Evolutionary conservation across 2,797 vertebrate genomes (phyloP), one percentile per base, ranked within the genome.

Genomic region (Sebastes goodei): DNA sequence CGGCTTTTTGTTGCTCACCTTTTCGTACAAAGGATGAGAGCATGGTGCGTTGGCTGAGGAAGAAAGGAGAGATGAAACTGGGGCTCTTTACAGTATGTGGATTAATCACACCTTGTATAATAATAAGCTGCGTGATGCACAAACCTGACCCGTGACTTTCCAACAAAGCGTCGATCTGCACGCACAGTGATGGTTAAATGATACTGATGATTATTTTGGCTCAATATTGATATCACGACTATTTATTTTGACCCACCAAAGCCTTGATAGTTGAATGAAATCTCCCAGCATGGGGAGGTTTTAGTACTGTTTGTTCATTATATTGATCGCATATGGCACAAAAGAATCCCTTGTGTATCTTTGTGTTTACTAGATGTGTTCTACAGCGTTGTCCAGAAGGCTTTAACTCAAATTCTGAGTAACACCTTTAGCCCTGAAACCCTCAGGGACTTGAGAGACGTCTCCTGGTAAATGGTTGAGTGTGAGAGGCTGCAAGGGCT

Each of bases 1-100:
- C 67, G 4, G 65, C 61, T 80, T 77, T 87, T 81, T 77, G 85
- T 78, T 63, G 59, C 74, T 78, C 61, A 53, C 55, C 25, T 67
- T 74, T 71, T 74, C 52, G 30, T 30, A 67, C 32, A 83, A 80
- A 74, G 49, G 73, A 72, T 33, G 32, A 61, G 74, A 82, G 53
- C 52, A 30, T 52, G 2, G 8, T 73, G 82, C 72, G 60, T 27
- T 32, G 42, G 64, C 11, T 4, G 46, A 25, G 10, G 30, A 63
- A 80, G 59, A 87, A 79, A 66, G 63, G 74, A 65, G 25, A 74
- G 74, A 71, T 79, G 64, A 86, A 76, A 56, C 76, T 1, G 9
- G 14, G 25, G 78, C 74, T 55, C 14, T 79, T 59, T 57, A 20
- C 15, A 10, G 60, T 29, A 25, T 12, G 49, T 14, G 49, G 57